Evolutionary conservation across 2,888 invertebrate species (phyloP).

Genomic region (Prostheceraeus crozeri): DNA sequence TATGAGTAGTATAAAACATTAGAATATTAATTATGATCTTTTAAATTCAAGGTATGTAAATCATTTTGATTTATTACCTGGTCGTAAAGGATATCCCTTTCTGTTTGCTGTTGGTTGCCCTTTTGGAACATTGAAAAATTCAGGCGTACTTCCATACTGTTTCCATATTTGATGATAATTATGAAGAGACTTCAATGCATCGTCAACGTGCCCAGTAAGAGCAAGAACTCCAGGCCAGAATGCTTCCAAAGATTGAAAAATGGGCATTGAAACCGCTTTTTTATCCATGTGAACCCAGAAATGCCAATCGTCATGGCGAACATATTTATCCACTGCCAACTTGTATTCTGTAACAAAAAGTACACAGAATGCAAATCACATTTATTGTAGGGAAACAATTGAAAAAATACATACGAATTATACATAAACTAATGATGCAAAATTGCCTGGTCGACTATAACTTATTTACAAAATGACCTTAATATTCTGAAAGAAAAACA

Average conservation of each 20-base stretch:
- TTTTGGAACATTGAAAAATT: slow-evolving; percentile 84
- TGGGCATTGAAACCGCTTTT: slow-evolving; percentile 84
- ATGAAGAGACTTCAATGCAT: slow-evolving; percentile 82
- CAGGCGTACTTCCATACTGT: slow-evolving; percentile 93
- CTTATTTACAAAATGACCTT: too few relatives aligned
- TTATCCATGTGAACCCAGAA: slow-evolving; percentile 98
- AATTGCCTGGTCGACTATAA: too few relatives aligned
- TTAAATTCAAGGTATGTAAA: too few relatives aligned
- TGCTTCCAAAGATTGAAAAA: slow-evolving; percentile 96
- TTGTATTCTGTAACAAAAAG: slow-evolving; percentile 55
- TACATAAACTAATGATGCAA: too few relatives aligned
- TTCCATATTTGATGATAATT: slow-evolving; percentile 94
- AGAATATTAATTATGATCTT: too few relatives aligned
- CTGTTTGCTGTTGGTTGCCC: slow-evolving; percentile 68
- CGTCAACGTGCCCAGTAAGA: slow-evolving; percentile 71
- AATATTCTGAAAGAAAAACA: too few relatives aligned
- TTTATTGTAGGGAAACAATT: too few relatives aligned
- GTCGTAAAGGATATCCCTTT: slow-evolving; percentile 84
- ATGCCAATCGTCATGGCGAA: slow-evolving; percentile 93
- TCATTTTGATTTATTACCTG: too few relatives aligned
- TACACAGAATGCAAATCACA: slow-evolving; percentile 13
- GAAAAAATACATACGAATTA: too few relatives aligned
- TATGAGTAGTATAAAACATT: too few relatives aligned
- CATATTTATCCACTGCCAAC: slow-evolving; percentile 57
- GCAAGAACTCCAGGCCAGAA: slow-evolving; percentile 91